A percentile compares a stretch with the other conserved stretches of the same genome.
Conservation (phyloP, 2,888 invertebrate species). For the Agriopis marginaria region DNA sequence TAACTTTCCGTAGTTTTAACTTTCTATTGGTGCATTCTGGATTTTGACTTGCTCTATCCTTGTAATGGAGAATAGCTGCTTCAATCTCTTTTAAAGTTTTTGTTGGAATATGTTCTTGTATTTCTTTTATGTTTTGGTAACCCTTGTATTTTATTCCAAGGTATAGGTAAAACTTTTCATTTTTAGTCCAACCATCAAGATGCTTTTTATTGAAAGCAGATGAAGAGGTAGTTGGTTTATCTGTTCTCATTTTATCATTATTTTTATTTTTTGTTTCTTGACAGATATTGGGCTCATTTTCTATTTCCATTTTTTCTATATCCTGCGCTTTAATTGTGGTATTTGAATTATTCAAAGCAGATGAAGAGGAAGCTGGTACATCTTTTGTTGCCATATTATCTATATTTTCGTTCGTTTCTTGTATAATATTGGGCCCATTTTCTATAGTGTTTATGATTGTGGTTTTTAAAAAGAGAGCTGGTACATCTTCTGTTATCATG, state of each 20-base stretch:
- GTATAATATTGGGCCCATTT: background rate
- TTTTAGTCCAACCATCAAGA: constrained; percentile 65
- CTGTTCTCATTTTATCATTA: background rate
- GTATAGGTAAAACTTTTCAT: constrained; percentile 66
- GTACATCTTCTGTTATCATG: no score
- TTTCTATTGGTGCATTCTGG: constrained; percentile 35
- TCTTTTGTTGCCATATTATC: background rate
- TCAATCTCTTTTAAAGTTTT: constrained; percentile 62
- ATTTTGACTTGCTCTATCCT: constrained; percentile 50
- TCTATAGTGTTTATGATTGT: no score
- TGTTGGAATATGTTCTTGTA: constrained; percentile 52
- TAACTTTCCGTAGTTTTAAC: constrained; percentile 33
- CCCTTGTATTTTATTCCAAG: constrained; percentile 59
- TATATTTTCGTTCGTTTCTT: background rate
- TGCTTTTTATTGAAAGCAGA: background rate
- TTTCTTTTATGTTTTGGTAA: constrained; percentile 52
- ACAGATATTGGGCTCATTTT: background rate
- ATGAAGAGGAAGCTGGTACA: background rate
- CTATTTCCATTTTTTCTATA: background rate
- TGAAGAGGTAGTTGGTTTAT: background rate
- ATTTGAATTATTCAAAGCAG: background rate
- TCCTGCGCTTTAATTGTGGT: background rate
- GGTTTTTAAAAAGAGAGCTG: no score
- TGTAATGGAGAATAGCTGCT: constrained; percentile 62
- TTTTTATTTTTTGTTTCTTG: background rate